Conservation (phyloP, 92 coral and sea anemone species). For the Chrysogorgia sp. region DNA sequence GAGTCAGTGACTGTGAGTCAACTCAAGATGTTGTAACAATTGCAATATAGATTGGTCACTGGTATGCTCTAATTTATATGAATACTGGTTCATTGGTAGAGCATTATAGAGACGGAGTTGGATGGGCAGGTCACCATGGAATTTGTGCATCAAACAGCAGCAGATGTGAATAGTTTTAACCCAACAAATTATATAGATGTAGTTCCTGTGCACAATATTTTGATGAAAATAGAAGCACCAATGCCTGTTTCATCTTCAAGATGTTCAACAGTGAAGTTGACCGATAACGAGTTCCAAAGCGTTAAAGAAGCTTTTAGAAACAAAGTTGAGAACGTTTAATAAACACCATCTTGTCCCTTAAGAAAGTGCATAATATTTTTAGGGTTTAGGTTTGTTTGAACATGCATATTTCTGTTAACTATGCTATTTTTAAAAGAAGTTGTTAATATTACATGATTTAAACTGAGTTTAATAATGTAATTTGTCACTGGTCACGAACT, state of each 20-base stretch:
- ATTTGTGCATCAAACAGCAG: too few relatives aligned
- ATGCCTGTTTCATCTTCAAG: conserved; percentile 51
- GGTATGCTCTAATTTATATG: conserved; percentile 52
- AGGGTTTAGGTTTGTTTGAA: too few relatives aligned
- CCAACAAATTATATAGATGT: conserved; percentile 33
- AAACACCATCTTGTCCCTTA: conserved; percentile 16
- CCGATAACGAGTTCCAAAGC: too few relatives aligned
- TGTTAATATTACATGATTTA: conserved; percentile 45
- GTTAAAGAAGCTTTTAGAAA: too few relatives aligned
- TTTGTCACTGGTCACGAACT: too few relatives aligned
- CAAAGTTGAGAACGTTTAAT: conserved; percentile 25
- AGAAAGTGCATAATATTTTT: too few relatives aligned
- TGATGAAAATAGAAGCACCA: conserved; percentile 49
- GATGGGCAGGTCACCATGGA: conserved; percentile 51
- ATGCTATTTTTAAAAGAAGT: neutral
- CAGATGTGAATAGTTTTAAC: conserved; percentile 49
- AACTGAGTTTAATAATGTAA: conserved; percentile 21
- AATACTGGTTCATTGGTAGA: conserved; percentile 49
- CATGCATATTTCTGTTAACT: conserved; percentile 5
- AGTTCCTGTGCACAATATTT: too few relatives aligned
- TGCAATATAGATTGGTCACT: conserved; percentile 51
- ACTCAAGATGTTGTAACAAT: too few relatives aligned
- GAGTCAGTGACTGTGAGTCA: too few relatives aligned
- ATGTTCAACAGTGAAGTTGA: conserved; percentile 49
- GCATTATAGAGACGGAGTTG: conserved; percentile 34